phyloP scores from a whole-genome alignment of 2,888 invertebrate genomes.

The Calliscelio sp. region DNA sequence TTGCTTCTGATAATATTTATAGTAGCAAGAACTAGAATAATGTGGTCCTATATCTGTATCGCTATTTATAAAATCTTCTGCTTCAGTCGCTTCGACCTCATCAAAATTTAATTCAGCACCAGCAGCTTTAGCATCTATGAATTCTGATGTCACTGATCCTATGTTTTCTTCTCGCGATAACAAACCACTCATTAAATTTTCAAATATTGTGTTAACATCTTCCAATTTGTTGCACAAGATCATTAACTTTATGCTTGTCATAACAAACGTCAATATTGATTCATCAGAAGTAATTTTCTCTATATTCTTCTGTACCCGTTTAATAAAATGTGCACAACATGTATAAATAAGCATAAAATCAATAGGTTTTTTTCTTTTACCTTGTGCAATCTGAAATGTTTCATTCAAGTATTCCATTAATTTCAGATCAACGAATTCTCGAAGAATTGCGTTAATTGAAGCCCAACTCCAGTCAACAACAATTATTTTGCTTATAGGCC shows the following conservation, averaged over 20 bases:
- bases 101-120: neutral
- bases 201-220: slow-evolving; percentile 16
- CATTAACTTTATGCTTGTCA: slow-evolving; percentile 22
- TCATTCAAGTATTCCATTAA: slow-evolving; percentile 12
- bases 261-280: neutral
- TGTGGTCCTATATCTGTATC: neutral
- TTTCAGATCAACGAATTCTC: slow-evolving; percentile 4
- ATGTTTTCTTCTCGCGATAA: neutral
- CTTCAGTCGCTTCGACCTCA: neutral
- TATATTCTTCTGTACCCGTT: neutral
- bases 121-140: neutral
- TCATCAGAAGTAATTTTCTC: neutral
- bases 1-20: slow-evolving; percentile 1
- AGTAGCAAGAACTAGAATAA: slow-evolving; percentile 6
- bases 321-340: neutral
- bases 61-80: neutral
- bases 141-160: slow-evolving; percentile 5
- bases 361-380: neutral
- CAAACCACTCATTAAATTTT: neutral
- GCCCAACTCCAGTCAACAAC: slow-evolving; percentile 32
- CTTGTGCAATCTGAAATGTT: neutral
- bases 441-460: slow-evolving; percentile 9
- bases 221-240: neutral
- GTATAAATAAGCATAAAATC: slow-evolving; percentile 6
- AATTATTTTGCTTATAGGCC: slow-evolving; percentile 6